phyloP scores from a whole-genome alignment of 2,888 invertebrate genomes.

The Pseudococcus longispinus region DNA sequence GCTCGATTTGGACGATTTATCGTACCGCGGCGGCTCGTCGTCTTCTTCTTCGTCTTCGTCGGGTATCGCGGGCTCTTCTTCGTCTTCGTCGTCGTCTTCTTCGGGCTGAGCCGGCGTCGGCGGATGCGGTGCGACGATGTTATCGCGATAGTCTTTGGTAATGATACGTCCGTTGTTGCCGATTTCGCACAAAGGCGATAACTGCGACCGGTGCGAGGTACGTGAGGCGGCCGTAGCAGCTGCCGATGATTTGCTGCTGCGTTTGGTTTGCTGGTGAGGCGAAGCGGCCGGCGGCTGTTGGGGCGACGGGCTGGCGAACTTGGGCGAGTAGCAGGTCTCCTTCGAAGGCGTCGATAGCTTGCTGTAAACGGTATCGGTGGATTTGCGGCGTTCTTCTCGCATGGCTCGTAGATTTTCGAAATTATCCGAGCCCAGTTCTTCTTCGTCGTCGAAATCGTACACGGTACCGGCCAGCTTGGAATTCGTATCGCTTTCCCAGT shows the following conservation, averaged over 20 bases:
- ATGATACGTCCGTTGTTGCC: conserved; percentile 45
- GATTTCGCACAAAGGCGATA: conserved; percentile 52
- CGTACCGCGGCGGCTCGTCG: not conserved
- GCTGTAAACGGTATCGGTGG: conserved; percentile 61
- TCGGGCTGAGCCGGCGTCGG: not conserved
- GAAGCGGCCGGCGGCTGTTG: not conserved
- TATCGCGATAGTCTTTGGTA: conserved; percentile 29
- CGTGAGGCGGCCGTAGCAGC: not conserved
- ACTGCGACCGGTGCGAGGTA: conserved; percentile 30
- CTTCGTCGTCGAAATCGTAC: conserved; percentile 84
- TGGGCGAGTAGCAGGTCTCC: conserved; percentile 68
- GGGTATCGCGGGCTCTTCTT: not conserved
- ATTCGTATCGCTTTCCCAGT: conserved; percentile 71
- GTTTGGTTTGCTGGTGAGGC: not conserved
- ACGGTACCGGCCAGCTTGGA: conserved; percentile 85
- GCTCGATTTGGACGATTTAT: not conserved
- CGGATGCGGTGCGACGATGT: not conserved
- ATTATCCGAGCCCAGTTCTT: conserved; percentile 69
- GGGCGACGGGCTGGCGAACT: conserved; percentile 65
- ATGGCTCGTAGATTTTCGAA: conserved; percentile 80
- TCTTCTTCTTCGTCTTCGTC: conserved; percentile 38
- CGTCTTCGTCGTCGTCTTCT: conserved; percentile 25
- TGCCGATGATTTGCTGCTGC: conserved; percentile 21
- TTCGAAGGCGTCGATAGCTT: conserved; percentile 61
- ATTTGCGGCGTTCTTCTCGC: conserved; percentile 80